Percentiles rank a stretch among this genome's conserved stretches.
phyloP scores from a whole-genome alignment of 2,113 vertebrate genomes.

The Amblyopsis rosae region DNA sequence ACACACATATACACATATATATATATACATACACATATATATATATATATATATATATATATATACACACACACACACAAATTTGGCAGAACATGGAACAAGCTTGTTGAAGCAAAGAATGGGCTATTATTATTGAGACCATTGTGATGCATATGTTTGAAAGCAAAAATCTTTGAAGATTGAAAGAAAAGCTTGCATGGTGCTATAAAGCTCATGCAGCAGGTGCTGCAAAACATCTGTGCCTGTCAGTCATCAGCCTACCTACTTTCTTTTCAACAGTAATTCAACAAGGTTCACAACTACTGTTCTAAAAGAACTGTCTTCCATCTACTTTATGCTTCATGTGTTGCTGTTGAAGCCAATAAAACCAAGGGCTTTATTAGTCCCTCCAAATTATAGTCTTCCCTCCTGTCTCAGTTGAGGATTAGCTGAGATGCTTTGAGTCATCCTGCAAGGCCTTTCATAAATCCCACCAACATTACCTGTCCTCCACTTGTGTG shows the following conservation, averaged over 20 bases:
- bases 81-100: constrained; percentile 10
- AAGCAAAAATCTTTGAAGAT: constrained; percentile 22
- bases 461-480: constrained; percentile 65
- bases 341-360: too few species aligned
- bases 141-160: constrained; percentile 42
- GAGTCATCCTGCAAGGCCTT: constrained; percentile 67
- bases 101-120: constrained; percentile 11
- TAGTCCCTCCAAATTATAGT: constrained; percentile 57
- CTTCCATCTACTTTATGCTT: too few species aligned
- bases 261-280: too few species aligned
- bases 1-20: constrained; percentile 9
- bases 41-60: constrained; percentile 1
- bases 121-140: neutral
- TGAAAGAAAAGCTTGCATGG: neutral
- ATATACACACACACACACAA: constrained; percentile 8
- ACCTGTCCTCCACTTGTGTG: constrained; percentile 64
- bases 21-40: constrained; percentile 10
- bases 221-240: neutral
- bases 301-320: too few species aligned
- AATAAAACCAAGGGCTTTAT: too few species aligned
- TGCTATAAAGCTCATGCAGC: too few species aligned
- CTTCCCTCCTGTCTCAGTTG: constrained; percentile 56
- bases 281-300: too few species aligned
- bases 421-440: constrained; percentile 54
- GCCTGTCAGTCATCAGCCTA: too few species aligned